Base-by-base conservation (phyloP, 2,888 invertebrate species). In the Papilio protenor region DNA sequence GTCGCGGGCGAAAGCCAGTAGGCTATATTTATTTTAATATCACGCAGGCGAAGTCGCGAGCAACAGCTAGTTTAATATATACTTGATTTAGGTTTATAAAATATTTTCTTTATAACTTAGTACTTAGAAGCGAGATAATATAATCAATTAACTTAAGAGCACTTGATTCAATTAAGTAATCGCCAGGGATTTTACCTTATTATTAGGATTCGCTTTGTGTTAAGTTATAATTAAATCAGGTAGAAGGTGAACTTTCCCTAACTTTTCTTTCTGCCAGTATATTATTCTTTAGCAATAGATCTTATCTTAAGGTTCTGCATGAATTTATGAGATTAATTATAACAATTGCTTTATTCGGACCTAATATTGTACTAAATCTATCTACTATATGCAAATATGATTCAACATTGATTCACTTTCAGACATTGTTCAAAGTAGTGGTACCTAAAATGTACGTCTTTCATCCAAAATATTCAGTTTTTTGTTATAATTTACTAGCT, bases 81-180 rank as follows among this genome's bases (percentile, higher is more conserved):
- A 33, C 33, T 33, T 5, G 33, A 4, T 33, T 33, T 33, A 33
- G 2, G 5, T 5, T 33, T 33, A 33, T 33, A 33, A 33, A 33
- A 4, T 33, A 5, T 5, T 52, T 52, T 1, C 4, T 21, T 61
- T 27, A 61, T 61, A 61, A 61, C 61, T 14, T 33, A 33, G 4
- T 1, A 0, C 61, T 61, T 33, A 33, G 33, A 18, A 64, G 64
- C 18, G 18, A 64, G 64, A 18, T 64, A 27, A 11, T 33, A 4
- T 61, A 64, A 64, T 33, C 33, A 64, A 64, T 64, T 64, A 64
- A 40, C 64, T 64, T 64, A 64, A 64, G 64, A 64, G 64, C 8
- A 33, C 33, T 64, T 64, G 64, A 64, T 64, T 64, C 33, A 18
- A 64, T 64, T 64, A 64, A 64, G 33, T 64, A 64, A 64, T 64